phyloP scores from a whole-genome alignment of 2,888 invertebrate species.

The Mechanitis mazaeus region DNA sequence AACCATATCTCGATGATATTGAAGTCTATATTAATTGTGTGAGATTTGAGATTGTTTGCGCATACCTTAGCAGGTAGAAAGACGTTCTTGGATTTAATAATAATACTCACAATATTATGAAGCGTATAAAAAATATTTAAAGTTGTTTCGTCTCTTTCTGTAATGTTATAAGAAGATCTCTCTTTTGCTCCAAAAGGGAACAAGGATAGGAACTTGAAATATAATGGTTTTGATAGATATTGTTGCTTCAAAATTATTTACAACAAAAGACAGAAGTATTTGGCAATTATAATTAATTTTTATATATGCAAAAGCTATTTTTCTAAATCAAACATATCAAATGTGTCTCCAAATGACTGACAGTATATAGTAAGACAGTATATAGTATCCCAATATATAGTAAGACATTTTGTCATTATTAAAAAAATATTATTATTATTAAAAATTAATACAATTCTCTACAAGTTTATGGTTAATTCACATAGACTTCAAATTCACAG shows the following conservation, averaged over 20 bases:
- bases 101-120: constrained; percentile 9
- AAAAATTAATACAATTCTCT: background rate
- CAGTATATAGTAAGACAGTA: no score
- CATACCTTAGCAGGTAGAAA: constrained; percentile 22
- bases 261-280: background rate
- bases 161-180: background rate
- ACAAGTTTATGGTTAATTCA: background rate
- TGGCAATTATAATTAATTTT: no score
- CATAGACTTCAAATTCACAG: background rate
- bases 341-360: no score
- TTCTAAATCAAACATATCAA: no score
- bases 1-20: background rate
- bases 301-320: no score
- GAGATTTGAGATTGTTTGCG: constrained; percentile 9
- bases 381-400: no score
- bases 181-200: background rate
- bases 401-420: no score
- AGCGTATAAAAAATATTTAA: constrained; percentile 1
- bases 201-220: background rate
- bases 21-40: background rate
- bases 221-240: background rate
- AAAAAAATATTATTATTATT: background rate
- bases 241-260: background rate
- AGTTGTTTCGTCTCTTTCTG: constrained; percentile 1
- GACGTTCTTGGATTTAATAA: constrained; percentile 16